Percentiles rank a stretch among this genome's conserved stretches.
phyloP scores from a whole-genome alignment of 2,888 invertebrate species.

The Rhingia rostrata region DNA sequence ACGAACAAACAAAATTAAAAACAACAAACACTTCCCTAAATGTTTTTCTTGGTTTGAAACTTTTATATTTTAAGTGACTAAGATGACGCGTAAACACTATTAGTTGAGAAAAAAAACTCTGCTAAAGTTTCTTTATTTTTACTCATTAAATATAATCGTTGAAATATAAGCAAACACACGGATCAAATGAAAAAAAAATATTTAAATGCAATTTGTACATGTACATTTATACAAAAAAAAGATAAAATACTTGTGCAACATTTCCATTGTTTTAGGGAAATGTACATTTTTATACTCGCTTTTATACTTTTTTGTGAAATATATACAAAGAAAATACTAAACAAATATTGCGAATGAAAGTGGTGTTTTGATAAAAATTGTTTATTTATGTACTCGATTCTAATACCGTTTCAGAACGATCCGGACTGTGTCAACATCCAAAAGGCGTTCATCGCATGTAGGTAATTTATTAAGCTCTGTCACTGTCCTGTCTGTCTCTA shows the following conservation, averaged over 20 bases:
- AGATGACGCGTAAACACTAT: too few species aligned
- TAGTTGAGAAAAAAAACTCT: background rate
- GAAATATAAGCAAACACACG: conserved; percentile 25
- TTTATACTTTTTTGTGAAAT: conserved; percentile 67
- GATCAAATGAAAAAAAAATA: background rate
- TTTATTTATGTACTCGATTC: background rate
- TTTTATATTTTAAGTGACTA: background rate
- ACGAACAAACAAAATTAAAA: conserved; percentile 13
- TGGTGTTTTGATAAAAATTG: conserved; percentile 16
- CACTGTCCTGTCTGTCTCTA: too few species aligned
- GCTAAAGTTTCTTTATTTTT: conserved; percentile 8
- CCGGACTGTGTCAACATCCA: too few species aligned
- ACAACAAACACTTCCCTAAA: background rate
- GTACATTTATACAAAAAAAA: conserved; percentile 17
- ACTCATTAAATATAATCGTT: conserved; percentile 23
- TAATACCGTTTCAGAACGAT: background rate
- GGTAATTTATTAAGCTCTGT: too few species aligned
- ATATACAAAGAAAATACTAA: conserved; percentile 18
- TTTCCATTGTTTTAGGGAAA: conserved; percentile 43
- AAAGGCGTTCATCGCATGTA: too few species aligned
- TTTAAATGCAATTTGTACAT: background rate
- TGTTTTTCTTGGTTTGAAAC: background rate
- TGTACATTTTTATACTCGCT: conserved; percentile 72
- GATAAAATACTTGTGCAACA: conserved; percentile 9
- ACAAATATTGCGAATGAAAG: conserved; percentile 23